Evolutionary conservation across 2,888 invertebrate genomes (phyloP), one percentile per base, ranked within the genome.

Genomic region (Lysandra coridon): DNA sequence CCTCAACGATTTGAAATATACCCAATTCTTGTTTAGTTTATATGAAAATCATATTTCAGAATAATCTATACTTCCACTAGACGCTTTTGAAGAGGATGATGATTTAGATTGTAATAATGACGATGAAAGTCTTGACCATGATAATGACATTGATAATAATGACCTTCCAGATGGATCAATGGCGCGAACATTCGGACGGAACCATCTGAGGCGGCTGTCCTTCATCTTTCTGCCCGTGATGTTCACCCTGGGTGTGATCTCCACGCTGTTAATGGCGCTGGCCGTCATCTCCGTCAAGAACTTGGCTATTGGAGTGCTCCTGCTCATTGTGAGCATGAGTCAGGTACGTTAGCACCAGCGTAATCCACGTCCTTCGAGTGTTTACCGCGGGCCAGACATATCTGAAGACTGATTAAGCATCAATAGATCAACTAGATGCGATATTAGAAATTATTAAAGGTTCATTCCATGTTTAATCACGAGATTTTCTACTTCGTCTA

Each of bases 171-270:
- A 91, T 82, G 64, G 87, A 84, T 85, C 85, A 91, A 95, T 95
- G 92, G 95, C 96, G 84, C 95, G 97, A 83, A 97, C 97, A 81
- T 96, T 97, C 84, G 97, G 96, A 49, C 96, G 96, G 88, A 96
- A 96, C 87, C 96, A 96, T 17, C 89, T 97, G 83, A 96, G 97
- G 85, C 94, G 97, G 49, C 95, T 97, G 78, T 96, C 96, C 81
- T 96, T 97, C 86, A 96, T 97, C 62, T 92, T 97, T 84, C 95
- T 97, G 73, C 97, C 97, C 0, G 96, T 97, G 80, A 97, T 97
- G 94, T 97, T 97, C 92, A 97, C 97, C 79, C 88, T 97, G 84
- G 97, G 97, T 33, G 96, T 97, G 78, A 97, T 97, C 80, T 97
- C 97, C 78, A 97, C 97, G 0, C 91, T 97, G 78, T 89, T 97